Base-by-base conservation (phyloP, 2,888 invertebrate species). In the Ophonus ardosiacus region DNA sequence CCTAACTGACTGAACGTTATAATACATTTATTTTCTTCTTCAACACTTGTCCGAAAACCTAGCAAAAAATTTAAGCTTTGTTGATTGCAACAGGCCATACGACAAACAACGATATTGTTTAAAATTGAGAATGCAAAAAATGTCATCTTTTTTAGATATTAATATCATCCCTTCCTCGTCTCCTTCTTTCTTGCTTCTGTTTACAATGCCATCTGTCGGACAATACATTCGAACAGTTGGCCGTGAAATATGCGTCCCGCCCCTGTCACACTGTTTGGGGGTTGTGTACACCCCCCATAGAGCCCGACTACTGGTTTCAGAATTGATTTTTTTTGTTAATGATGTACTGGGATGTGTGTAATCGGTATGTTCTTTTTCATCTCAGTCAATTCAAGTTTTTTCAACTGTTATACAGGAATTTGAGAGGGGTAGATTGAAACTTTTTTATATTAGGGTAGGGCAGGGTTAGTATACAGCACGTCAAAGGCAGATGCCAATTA, bases 291-390 rank as follows among this genome's bases (percentile, higher is more conserved):
- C n/a, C 31, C 15, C 13, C n/a, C n/a, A 43, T 18, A 17, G 40
- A 0, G 71, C 18, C 40, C 71, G 56, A 76, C 78, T 78, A 78
- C 78, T 78, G 57, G 51, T 76, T 51, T 18, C n/a, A 76, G 76
- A 78, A 78, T 74, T 78, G 78, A 78, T 78, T 78, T 78, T 74
- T 78, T 78, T 78, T 78, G 78, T 78, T 78, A 78, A 78, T 78
- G 78, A 78, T 78, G 78, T 57, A 78, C 56, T 31, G 31, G 31
- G 56, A 78, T 31, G 78, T 78, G 78, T 78, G 78, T 78, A 78
- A 78, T 78, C 78, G 78, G 78, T 78, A 57, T 78, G 78, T 78
- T 78, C 71, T 74, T 74, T 74, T 74, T 74, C 71, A 74, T 43
- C 40, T 74, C 40, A 38, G 38, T 68, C 68, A 31, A 68, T 68